Base-by-base conservation (phyloP, 2,888 invertebrate genomes). In the Agriopis marginaria region DNA sequence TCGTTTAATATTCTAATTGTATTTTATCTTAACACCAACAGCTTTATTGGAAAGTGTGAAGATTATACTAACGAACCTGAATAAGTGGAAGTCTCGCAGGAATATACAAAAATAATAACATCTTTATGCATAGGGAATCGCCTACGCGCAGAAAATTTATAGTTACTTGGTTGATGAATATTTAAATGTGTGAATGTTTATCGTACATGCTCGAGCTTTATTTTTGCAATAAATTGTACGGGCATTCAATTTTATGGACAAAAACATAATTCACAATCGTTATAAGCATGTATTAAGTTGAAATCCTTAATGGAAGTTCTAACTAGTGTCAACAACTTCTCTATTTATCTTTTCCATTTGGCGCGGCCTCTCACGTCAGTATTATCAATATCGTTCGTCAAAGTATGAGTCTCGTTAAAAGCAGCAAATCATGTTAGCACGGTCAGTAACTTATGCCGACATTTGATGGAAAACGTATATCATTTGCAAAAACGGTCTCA, bases 401-500 rank as follows among this genome's bases (percentile, higher is more conserved):
- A 76, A 77, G 63, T 69, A 71, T 64, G 68, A 65, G 54, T 65
- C 67, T 68, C 39, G 68, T 66, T 71, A 70, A 66, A 74, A 74
- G 45, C 63, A 60, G 69, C 76, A 73, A 76, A 75, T 75, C 69
- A 73, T 63, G 71, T 72, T 74, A 72, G 68, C 71, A 71, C 74
- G 61, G 63, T 39, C 63, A 50, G 79, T 79, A 80, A 79, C 76
- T 80, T 81, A 79, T 79, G 79, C 81, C 77, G 82, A 83, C 85
- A 78, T 83, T 85, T 89, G 89, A 90, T 88, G 88, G 85, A 89
- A 90, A 90, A 87, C 85, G 83, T 89, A 85, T 88, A 89, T 90
- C 88, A 90, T 91, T 91, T 88, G 88, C 89, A 84, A 89, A 90
- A 91, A 88, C 85, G 83, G 80, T 84, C 85, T 83, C 77, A 80